Percentiles rank a stretch among this genome's conserved stretches.
These are phyloP conservation scores for Cheirogaleus medius DNA, from an alignment of 2,113 vertebrate species.

Conservation along the genomic window DNA sequence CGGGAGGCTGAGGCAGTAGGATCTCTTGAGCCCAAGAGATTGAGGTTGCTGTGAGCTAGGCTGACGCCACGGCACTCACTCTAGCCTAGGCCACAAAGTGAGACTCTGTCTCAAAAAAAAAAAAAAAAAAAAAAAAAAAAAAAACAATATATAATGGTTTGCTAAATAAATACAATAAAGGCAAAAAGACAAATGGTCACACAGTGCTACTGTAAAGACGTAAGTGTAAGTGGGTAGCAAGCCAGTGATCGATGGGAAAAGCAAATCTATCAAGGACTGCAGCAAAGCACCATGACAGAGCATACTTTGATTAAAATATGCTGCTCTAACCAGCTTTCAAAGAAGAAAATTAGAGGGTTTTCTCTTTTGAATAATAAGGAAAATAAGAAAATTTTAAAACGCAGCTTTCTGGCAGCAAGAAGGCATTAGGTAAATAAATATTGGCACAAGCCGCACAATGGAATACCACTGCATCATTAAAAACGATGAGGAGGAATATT, in stretches of 20 bases:
- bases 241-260: neutral
- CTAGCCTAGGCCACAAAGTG: too few species aligned
- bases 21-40: too few species aligned
- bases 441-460: neutral
- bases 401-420: slow-evolving; percentile 36
- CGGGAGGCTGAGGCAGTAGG: too few species aligned
- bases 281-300: neutral
- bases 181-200: neutral
- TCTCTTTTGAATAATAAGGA: slow-evolving; percentile 55
- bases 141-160: neutral
- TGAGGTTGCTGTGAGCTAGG: too few species aligned
- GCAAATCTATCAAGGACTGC: neutral
- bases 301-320: slow-evolving; percentile 15
- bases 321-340: slow-evolving; percentile 31
- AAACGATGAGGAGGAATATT: neutral
- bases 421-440: slow-evolving; percentile 22
- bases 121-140: too few species aligned
- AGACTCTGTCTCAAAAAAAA: too few species aligned
- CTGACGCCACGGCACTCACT: too few species aligned
- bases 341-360: slow-evolving; percentile 51
- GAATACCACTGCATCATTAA: neutral
- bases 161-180: slow-evolving; percentile 24
- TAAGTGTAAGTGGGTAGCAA: neutral
- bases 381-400: slow-evolving; percentile 58
- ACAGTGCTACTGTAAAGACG: neutral